phyloP scores from a whole-genome alignment of 2,888 invertebrate genomes.

The Shargacucullia verbasci region DNA sequence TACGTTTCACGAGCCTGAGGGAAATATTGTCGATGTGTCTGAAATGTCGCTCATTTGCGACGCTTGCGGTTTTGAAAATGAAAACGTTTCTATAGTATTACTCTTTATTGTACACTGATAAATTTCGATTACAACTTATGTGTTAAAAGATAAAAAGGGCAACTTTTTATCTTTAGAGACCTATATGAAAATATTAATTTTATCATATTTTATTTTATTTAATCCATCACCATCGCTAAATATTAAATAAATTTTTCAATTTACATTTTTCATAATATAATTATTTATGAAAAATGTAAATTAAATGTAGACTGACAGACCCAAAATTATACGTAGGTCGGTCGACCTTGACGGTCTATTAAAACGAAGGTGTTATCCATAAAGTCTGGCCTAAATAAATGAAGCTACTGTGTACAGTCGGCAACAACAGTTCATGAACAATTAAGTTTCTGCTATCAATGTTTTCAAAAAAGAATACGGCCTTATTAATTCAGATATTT shows the following conservation, averaged over 20 bases:
- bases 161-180: no score
- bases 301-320: background rate
- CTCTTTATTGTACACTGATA: no score
- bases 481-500: no score
- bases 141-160: no score
- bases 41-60: background rate
- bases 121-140: no score
- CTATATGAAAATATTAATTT: no score
- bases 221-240: slow-evolving; percentile 11
- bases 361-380: slow-evolving; percentile 20
- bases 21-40: slow-evolving; percentile 10
- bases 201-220: background rate
- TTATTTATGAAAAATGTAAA: no score
- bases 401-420: slow-evolving; percentile 2
- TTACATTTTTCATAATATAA: slow-evolving; percentile 3
- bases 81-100: no score
- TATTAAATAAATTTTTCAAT: slow-evolving; percentile 12
- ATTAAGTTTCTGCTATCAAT: no score
- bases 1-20: background rate
- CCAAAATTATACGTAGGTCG: slow-evolving; percentile 22
- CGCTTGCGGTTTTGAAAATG: no score
- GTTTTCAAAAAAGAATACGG: no score
- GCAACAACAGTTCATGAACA: no score
- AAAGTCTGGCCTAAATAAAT: slow-evolving; percentile 24
- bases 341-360: slow-evolving; percentile 27